These are phyloP conservation scores for Tympanuchus pallidicinctus DNA, from an alignment of 2,113 vertebrate species.

Conservation along the genomic window DNA sequence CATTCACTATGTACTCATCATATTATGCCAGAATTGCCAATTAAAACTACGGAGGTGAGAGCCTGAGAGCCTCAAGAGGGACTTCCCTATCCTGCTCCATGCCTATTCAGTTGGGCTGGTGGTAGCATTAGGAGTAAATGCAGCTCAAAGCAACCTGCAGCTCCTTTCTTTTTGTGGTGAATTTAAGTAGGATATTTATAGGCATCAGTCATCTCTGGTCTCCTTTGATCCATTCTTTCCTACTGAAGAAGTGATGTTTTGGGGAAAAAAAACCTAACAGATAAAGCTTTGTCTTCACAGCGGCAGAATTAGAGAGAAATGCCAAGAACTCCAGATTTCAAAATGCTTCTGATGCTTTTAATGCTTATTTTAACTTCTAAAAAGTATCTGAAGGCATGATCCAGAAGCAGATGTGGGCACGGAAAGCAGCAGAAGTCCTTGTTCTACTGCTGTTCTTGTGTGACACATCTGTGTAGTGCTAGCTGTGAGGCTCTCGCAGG, in stretches of 20 bases:
- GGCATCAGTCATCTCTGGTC: slow-evolving; percentile 22
- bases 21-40: not conserved
- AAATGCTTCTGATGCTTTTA: slow-evolving; percentile 29
- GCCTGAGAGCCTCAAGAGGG: not conserved
- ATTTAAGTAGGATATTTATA: slow-evolving; percentile 15
- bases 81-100: not conserved
- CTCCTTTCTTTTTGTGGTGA: slow-evolving; percentile 35
- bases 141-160: not conserved
- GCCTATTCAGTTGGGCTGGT: slow-evolving; percentile 5
- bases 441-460: not conserved
- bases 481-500: not conserved
- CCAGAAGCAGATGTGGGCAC: not conserved
- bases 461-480: not conserved
- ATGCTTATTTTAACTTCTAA: not conserved
- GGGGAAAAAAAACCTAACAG: not conserved
- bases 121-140: not conserved
- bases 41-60: not conserved
- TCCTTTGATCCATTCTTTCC: slow-evolving; percentile 51
- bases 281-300: not conserved
- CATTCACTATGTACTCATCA: slow-evolving; percentile 32
- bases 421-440: not conserved
- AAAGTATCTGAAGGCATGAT: not conserved
- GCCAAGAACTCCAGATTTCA: not conserved
- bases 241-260: not conserved
- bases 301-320: slow-evolving; percentile 7